Percentiles rank a stretch among this genome's conserved stretches.
phyloP scores from a whole-genome alignment of 2,888 invertebrate genomes.

The Rhopalosiphum nymphaeae region DNA sequence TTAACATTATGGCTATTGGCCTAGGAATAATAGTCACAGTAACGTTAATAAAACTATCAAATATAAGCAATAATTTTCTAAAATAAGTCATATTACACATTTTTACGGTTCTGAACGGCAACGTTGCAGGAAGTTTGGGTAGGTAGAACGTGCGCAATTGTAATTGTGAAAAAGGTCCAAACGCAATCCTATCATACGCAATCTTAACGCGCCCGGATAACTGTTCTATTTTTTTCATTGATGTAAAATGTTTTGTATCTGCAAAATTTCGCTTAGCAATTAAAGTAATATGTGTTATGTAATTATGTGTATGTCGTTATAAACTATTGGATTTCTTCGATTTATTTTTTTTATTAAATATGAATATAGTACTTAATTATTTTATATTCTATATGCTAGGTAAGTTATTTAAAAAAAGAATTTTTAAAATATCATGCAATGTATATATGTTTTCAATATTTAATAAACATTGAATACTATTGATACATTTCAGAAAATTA shows the following conservation, averaged over 20 bases:
- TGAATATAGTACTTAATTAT: background rate
- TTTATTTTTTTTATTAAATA: background rate
- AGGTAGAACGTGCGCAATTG: no score
- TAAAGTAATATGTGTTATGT: background rate
- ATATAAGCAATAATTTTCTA: no score
- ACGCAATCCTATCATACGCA: no score
- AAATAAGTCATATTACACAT: no score
- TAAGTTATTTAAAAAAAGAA: background rate
- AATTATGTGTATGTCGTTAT: background rate
- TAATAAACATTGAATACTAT: background rate
- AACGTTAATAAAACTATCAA: no score
- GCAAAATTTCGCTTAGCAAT: background rate
- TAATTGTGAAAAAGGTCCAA: no score
- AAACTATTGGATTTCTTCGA: background rate
- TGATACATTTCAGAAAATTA: background rate
- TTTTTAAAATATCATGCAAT: background rate
- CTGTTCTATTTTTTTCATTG: background rate
- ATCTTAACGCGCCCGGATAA: background rate
- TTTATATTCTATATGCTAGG: background rate
- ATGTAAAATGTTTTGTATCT: background rate
- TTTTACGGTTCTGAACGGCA: no score
- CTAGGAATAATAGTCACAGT: no score
- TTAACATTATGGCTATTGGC: no score
- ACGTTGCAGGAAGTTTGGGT: no score
- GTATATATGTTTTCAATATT: background rate